These are phyloP conservation scores for Melieria picta DNA, from an alignment of 2,888 invertebrate genomes.

Conservation along the genomic window DNA sequence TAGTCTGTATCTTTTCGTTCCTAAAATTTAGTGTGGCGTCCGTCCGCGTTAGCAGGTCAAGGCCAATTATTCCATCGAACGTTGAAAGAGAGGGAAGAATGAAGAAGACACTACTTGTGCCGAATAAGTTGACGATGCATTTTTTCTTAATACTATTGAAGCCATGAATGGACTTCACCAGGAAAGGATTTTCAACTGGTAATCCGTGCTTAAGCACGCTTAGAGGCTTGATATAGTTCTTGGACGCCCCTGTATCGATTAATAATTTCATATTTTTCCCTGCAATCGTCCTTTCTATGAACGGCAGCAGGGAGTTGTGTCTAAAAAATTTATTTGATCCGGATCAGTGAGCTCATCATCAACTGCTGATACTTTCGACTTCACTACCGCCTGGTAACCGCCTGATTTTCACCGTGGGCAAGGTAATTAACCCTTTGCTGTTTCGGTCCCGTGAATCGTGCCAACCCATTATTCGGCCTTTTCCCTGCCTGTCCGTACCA, in stretches of 20 bases:
- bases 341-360: constrained; percentile 8
- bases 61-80: constrained; percentile 16
- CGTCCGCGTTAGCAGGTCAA: no score
- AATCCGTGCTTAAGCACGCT: constrained; percentile 8
- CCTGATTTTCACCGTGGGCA: no score
- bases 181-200: constrained; percentile 21
- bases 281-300: no score
- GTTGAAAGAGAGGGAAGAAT: constrained; percentile 16
- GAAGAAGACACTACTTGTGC: neutral
- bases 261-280: no score
- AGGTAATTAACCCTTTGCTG: no score
- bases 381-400: constrained; percentile 2
- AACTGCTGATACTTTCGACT: neutral
- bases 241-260: constrained; percentile 24
- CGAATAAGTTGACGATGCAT: constrained; percentile 12
- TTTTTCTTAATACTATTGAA: constrained; percentile 12
- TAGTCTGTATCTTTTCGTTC: no score
- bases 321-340: constrained; percentile 27
- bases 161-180: constrained; percentile 31
- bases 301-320: no score
- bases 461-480: no score
- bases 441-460: no score
- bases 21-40: no score
- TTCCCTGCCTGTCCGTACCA: no score
- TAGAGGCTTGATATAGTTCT: constrained; percentile 31